Evolutionary conservation across 2,888 invertebrate genomes (phyloP).

Genomic region (Caenorhabditis sp.): DNA sequence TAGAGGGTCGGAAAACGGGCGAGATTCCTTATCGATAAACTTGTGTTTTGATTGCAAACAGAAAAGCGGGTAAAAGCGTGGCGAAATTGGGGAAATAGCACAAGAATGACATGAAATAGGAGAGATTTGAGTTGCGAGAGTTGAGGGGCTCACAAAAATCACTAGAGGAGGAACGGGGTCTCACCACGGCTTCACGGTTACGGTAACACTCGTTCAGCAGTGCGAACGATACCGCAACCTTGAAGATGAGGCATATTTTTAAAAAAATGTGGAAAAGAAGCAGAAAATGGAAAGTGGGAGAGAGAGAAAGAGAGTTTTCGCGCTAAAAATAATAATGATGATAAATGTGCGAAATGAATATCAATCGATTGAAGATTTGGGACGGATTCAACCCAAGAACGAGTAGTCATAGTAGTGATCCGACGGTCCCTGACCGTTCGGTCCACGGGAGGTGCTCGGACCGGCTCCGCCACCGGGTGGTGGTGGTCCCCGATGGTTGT

Average conservation of each 20-base stretch:
- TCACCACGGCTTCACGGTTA: too few relatives aligned
- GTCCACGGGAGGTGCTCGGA: conserved; percentile 5
- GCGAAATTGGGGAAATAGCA: neutral
- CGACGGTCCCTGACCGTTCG: conserved; percentile 30
- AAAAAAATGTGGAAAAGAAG: too few relatives aligned
- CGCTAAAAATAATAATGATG: neutral
- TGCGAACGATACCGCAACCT: too few relatives aligned
- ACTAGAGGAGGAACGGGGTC: neutral
- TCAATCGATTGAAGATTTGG: neutral
- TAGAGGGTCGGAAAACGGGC: neutral
- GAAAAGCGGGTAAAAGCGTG: conserved; percentile 8
- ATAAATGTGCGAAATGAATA: neutral
- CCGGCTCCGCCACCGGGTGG: conserved; percentile 32
- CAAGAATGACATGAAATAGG: conserved; percentile 6
- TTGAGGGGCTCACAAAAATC: neutral
- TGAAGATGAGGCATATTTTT: too few relatives aligned
- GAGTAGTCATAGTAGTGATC: conserved; percentile 65
- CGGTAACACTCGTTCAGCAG: too few relatives aligned
- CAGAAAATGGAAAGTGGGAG: too few relatives aligned
- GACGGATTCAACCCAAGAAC: conserved; percentile 50
- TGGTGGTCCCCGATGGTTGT: conserved; percentile 21
- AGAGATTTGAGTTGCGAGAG: neutral
- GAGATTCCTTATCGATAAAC: neutral
- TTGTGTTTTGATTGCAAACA: neutral
- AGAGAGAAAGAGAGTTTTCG: too few relatives aligned